Base-by-base conservation (phyloP, 2,888 invertebrate species). In the Leptura quadrifasciata region DNA sequence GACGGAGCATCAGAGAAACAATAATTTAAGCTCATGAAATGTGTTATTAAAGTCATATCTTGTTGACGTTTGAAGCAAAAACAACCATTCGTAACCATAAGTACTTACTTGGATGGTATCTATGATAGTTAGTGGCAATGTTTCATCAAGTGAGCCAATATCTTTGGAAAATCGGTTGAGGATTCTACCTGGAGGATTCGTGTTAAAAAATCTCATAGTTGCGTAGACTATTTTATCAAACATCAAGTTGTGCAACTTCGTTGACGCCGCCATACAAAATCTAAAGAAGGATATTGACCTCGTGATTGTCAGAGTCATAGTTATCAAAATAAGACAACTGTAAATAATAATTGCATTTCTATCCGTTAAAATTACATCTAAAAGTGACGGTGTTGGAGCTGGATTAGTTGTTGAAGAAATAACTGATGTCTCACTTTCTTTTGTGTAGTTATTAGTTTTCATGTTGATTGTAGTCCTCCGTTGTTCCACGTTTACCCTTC, bases 151-250 rank as follows among this genome's bases (percentile, higher is more conserved):
- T 0, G 91, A 88, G 0, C 91, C 94, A 86, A 94, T 92, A 86
- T 95, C 95, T 85, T 94, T 94, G 1, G 94, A 93, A 87, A 95
- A 94, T 67, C 95, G 89, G 87, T 94, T 94, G 57, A 95, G 88
- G 77, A 95, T 92, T 57, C 91, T 89, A 2, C 92, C 92, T 1
- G 91, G 91, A 0, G 94, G 92, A 86, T 94, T 94, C 0, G 90
- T 91, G 83, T 94, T 94, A 87, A 95, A 95, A 86, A 95, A 95
- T 72, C 90, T 88, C 90, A 94, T 93, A 0, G 93, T 92, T 0
- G 93, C 92, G 52, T 91, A 89, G 12, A 94, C 91, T 6, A 95
- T 90, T 75, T 92, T 90, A n/a, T 81, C 76, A 75, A 89, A 89
- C 89, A 89, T 93, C 10, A 82, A 86, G 79, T 91, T 90, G 84